phyloP scores from a whole-genome alignment of 2,888 invertebrate species.

The Athripsodes cinereus region DNA sequence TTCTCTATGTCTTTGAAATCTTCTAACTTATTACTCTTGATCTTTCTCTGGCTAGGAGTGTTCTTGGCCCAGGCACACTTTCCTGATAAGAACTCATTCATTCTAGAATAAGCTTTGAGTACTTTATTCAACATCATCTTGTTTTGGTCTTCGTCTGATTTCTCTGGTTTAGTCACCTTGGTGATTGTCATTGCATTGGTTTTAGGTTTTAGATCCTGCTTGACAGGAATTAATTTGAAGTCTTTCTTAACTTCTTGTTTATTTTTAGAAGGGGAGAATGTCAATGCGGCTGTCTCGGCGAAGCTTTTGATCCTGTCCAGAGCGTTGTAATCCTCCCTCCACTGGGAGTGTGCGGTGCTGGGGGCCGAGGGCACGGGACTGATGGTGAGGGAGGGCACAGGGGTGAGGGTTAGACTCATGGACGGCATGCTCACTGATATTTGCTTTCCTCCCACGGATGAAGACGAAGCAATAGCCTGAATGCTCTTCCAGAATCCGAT shows the following conservation, averaged over 20 bases:
- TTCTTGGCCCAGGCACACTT: constrained; percentile 38
- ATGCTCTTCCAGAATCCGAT: constrained; percentile 23
- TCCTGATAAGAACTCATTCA: constrained; percentile 47
- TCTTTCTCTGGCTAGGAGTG: constrained; percentile 7
- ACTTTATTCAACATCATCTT: constrained; percentile 28
- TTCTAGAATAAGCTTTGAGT: constrained; percentile 45
- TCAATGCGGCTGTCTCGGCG: constrained; percentile 47
- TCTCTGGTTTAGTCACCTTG: constrained; percentile 14
- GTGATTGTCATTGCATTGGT: constrained; percentile 18
- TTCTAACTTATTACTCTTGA: constrained; percentile 28
- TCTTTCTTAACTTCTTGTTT: constrained; percentile 35
- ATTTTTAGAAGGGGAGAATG: constrained; percentile 37
- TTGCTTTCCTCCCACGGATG: constrained; percentile 8
- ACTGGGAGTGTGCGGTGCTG: constrained; percentile 33
- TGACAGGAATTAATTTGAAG: constrained; percentile 37
- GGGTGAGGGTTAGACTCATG: constrained; percentile 46
- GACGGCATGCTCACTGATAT: constrained; percentile 39
- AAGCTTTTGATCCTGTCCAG: constrained; percentile 50
- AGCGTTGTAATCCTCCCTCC: constrained; percentile 46
- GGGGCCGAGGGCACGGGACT: constrained; percentile 29
- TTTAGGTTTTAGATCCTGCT: constrained; percentile 30
- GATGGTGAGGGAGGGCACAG: constrained; percentile 41
- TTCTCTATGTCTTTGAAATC: constrained; percentile 41
- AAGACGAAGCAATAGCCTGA: constrained; percentile 19
- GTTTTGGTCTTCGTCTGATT: constrained; percentile 6